Evolutionary conservation across 1,140 invertebrate species (phyloP).

Genomic region (Drosophila melanica): DNA sequence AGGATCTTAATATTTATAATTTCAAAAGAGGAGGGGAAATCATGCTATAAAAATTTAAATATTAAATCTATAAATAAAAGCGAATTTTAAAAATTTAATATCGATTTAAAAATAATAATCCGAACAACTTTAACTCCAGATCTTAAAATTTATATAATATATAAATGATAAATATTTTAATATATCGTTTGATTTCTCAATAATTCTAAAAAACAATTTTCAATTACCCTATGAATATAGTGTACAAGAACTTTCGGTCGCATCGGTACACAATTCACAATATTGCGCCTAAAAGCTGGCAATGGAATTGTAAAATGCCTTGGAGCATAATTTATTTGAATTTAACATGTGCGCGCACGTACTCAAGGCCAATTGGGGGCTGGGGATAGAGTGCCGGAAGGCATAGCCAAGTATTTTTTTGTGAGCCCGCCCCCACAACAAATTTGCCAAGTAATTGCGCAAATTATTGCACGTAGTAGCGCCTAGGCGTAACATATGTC

Average conservation of each 20-base stretch:
- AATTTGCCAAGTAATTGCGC: constrained; percentile 79
- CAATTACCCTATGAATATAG: neutral
- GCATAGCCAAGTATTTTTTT: constrained; percentile 24
- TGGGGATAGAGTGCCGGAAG: neutral
- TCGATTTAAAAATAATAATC: no score
- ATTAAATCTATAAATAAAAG: no score
- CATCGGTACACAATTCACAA: constrained; percentile 49
- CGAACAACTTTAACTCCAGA: no score
- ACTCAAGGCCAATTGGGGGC: constrained; percentile 10
- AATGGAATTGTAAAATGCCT: constrained; percentile 77
- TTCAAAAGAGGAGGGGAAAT: no score
- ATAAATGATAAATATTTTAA: no score
- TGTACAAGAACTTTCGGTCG: constrained; percentile 18
- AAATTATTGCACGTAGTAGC: constrained; percentile 80
- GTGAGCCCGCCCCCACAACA: constrained; percentile 21
- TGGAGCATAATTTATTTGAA: constrained; percentile 77
- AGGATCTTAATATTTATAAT: no score
- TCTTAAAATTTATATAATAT: no score
- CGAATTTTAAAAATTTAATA: no score
- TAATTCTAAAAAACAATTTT: no score
- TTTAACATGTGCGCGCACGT: constrained; percentile 53
- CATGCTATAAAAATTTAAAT: no score
- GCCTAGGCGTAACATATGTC: constrained; percentile 64
- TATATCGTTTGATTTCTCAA: no score
- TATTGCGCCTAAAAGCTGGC: constrained; percentile 56